Conservation (phyloP, 2,113 vertebrate genomes). For the Cervus canadensis region DNA sequence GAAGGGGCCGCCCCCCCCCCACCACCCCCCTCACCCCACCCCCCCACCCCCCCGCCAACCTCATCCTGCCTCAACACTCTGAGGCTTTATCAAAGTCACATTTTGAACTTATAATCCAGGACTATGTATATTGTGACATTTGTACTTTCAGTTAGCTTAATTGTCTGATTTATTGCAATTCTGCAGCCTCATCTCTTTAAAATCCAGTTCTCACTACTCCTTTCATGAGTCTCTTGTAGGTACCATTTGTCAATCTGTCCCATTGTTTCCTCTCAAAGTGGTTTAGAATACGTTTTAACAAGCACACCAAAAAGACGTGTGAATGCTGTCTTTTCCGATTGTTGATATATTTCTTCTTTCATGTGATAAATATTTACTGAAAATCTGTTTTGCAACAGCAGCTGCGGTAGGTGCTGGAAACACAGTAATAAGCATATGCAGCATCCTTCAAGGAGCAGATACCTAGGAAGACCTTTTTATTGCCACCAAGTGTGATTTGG, state of each 20-base stretch:
- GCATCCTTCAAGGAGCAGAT: fast-evolving
- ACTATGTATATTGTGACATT: not conserved
- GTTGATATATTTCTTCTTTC: not conserved
- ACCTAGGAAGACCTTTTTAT: not conserved
- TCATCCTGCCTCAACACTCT: not conserved
- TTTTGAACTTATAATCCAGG: not conserved
- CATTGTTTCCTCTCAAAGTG: not conserved
- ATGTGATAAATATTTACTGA: not conserved
- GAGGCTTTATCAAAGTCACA: not conserved
- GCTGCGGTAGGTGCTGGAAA: not conserved
- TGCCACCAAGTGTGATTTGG: not conserved
- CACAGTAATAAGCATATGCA: not conserved
- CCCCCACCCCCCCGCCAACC: too few species aligned
- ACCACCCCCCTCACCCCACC: too few species aligned
- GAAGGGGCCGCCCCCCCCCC: not conserved
- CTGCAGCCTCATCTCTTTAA: not conserved
- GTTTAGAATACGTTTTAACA: not conserved
- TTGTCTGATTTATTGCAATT: not conserved
- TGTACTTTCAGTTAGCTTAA: not conserved
- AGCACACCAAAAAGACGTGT: not conserved
- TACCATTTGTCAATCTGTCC: not conserved
- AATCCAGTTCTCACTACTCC: not conserved
- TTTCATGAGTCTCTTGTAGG: not conserved
- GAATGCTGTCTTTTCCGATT: not conserved
- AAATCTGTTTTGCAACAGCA: not conserved